phyloP scores from a whole-genome alignment of 1,140 invertebrate species.

The Amyelois transitella region DNA sequence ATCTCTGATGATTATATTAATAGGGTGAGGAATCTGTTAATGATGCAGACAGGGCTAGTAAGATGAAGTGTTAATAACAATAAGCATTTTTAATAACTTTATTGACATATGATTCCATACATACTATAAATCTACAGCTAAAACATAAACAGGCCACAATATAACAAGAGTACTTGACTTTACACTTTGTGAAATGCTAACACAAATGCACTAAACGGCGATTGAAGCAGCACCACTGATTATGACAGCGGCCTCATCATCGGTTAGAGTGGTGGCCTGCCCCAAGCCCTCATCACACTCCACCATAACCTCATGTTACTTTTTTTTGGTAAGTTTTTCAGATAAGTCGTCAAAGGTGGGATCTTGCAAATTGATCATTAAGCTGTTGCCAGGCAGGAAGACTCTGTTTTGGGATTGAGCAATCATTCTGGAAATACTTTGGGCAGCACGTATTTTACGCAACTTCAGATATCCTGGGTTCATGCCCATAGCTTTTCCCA shows the following conservation, averaged over 20 bases:
- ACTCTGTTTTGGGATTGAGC: conserved; percentile 96
- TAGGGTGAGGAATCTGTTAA: background rate
- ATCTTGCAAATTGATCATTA: conserved; percentile 98
- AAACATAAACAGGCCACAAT: conserved; percentile 63
- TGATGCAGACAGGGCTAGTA: background rate
- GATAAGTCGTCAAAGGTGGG: conserved; percentile 92
- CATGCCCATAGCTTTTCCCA: conserved; percentile 94
- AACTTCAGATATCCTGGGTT: conserved; percentile 99
- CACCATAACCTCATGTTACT: conserved; percentile 76
- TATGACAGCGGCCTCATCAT: conserved; percentile 49
- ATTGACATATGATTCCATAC: conserved; percentile 52
- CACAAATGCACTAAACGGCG: conserved; percentile 39
- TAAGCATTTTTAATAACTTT: conserved; percentile 16
- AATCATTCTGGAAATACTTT: conserved; percentile 98
- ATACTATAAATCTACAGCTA: conserved; percentile 65
- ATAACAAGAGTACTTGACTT: conserved; percentile 23
- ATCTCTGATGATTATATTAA: no score
- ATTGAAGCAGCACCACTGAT: conserved; percentile 57
- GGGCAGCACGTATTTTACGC: conserved; percentile 97
- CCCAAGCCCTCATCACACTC: conserved; percentile 43
- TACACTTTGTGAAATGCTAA: conserved; percentile 39
- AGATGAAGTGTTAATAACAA: background rate
- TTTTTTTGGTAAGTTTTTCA: conserved; percentile 87
- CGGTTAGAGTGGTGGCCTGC: conserved; percentile 51
- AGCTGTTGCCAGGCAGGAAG: conserved; percentile 91